Evolutionary conservation across 1,140 invertebrate genomes (phyloP).

Genomic region (Steinernema feltiae): DNA sequence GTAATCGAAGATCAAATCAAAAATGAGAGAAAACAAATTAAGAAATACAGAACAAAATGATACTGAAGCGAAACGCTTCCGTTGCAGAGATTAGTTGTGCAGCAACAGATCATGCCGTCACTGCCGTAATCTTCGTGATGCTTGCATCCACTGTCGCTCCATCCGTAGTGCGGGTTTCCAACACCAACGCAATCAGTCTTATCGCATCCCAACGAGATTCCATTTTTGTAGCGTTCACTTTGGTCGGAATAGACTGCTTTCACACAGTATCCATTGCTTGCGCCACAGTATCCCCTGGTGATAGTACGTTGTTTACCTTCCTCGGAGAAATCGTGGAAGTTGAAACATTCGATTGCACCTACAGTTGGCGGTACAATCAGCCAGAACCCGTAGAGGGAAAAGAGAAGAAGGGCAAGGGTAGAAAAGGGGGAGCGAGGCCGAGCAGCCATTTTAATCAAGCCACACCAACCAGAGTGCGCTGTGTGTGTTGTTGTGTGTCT

Average conservation of each 20-base stretch:
- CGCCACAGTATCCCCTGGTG: conserved; percentile 20
- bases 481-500: conserved; percentile 6
- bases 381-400: conserved; percentile 4
- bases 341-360: conserved; percentile 23
- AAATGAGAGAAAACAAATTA: background rate
- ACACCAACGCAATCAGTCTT: conserved; percentile 28
- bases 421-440: background rate
- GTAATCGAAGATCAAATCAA: no score
- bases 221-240: conserved; percentile 24
- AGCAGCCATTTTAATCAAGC: conserved; percentile 1
- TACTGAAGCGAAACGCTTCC: background rate
- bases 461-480: conserved; percentile 3
- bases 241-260: conserved; percentile 26
- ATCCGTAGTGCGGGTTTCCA: conserved; percentile 17
- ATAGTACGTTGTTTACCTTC: conserved; percentile 23
- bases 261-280: conserved; percentile 20
- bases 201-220: conserved; percentile 33
- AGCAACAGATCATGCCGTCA: conserved; percentile 27
- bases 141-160: conserved; percentile 18
- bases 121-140: conserved; percentile 34
- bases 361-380: conserved; percentile 12
- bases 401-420: background rate
- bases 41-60: background rate
- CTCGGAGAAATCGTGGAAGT: conserved; percentile 24
- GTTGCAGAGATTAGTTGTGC: background rate